A percentile compares a stretch with the other conserved stretches of the same genome.
Conservation (phyloP, 2,113 vertebrate species). For the Tichodroma muraria region DNA sequence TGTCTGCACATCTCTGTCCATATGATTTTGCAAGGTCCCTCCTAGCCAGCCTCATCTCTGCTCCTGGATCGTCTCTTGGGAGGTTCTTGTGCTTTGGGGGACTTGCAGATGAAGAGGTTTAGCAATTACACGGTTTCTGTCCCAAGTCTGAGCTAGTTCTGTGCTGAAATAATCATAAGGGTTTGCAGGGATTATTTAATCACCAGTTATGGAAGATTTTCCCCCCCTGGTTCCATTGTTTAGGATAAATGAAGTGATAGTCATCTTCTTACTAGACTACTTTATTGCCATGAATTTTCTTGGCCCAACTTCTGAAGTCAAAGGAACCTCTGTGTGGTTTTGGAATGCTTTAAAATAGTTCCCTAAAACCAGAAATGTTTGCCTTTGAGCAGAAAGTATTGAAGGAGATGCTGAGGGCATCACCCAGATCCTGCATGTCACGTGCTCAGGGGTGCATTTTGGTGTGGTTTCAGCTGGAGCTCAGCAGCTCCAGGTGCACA, state of each 20-base stretch:
- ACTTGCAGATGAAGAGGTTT: neutral
- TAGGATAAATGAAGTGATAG: neutral
- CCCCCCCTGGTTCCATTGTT: neutral
- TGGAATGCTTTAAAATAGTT: neutral
- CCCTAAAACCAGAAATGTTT: neutral
- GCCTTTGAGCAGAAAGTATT: neutral
- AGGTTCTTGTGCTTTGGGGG: neutral
- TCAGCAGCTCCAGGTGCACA: neutral
- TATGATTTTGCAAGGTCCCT: neutral
- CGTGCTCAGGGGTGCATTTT: accelerated
- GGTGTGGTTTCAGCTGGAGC: neutral
- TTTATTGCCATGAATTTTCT: neutral
- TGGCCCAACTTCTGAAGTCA: neutral
- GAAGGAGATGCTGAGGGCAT: neutral
- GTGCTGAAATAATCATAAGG: neutral
- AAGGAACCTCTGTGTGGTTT: neutral
- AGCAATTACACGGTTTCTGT: neutral
- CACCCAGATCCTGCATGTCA: neutral
- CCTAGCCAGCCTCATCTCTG: neutral
- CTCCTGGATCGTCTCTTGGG: neutral
- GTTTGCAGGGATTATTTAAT: neutral
- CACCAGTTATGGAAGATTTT: neutral
- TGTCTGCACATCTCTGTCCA: neutral
- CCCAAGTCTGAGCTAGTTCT: constrained; percentile 5
- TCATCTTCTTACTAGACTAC: neutral